Evolutionary conservation across 2,888 invertebrate genomes (phyloP).

Genomic region (Zaprionus obscuricornis): DNA sequence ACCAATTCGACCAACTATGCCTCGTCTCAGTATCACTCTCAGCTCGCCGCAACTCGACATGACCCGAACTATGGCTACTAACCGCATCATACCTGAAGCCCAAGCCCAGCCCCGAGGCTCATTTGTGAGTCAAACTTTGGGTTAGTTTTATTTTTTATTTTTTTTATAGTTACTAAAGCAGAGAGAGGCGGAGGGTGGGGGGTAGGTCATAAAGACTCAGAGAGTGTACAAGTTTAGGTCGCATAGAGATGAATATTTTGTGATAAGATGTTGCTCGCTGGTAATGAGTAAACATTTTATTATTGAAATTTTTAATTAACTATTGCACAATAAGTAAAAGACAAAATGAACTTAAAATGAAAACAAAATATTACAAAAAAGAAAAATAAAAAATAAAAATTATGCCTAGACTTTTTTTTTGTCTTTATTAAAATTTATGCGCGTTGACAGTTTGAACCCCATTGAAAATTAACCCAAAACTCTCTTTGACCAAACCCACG

Average conservation of each 20-base stretch:
- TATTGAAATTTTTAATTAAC: constrained; percentile 74
- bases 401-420: constrained; percentile 32
- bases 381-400: constrained; percentile 59
- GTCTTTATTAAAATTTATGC: constrained; percentile 69
- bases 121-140: constrained; percentile 64
- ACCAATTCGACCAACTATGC: constrained; percentile 7
- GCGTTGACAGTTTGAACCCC: constrained; percentile 72
- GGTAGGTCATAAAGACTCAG: constrained; percentile 14
- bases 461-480: constrained; percentile 66
- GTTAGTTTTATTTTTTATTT: constrained; percentile 22
- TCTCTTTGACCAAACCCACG: constrained; percentile 57
- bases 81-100: not conserved
- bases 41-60: no score
- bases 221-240: no score
- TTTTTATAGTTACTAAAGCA: not conserved
- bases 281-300: constrained; percentile 68
- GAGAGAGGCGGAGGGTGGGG: constrained; percentile 4
- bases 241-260: no score
- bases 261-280: constrained; percentile 59
- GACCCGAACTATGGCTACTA: no score
- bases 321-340: constrained; percentile 58
- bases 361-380: constrained; percentile 6
- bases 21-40: no score
- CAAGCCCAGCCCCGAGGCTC: constrained; percentile 31
- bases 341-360: constrained; percentile 7